phyloP scores from a whole-genome alignment of 92 coral and sea anemone species.

The Chrysogorgia sp. region DNA sequence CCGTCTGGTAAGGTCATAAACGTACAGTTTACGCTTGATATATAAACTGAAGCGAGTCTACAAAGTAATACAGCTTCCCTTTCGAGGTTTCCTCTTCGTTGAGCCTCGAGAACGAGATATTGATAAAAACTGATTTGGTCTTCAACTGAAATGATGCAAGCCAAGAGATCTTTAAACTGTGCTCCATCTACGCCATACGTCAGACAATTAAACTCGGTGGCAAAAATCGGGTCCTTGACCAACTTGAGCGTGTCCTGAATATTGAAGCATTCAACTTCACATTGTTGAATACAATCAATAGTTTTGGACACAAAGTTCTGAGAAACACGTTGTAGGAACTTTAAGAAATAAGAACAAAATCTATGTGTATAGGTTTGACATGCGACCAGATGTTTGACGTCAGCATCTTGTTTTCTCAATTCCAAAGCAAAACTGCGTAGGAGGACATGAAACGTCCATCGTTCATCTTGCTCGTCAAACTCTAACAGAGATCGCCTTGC shows the following conservation, averaged over 20 bases:
- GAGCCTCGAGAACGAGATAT: constrained; percentile 30
- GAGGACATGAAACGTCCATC: constrained; percentile 42
- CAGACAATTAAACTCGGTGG: constrained; percentile 17
- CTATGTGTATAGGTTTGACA: constrained; percentile 44
- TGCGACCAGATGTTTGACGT: constrained; percentile 2
- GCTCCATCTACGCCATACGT: constrained; percentile 21
- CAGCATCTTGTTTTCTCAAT: constrained; percentile 39
- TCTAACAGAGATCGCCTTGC: constrained; percentile 34
- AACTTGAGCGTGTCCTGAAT: constrained; percentile 33
- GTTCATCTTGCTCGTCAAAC: constrained; percentile 33
- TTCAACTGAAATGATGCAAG: constrained; percentile 39
- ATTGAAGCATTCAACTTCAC: constrained; percentile 40
- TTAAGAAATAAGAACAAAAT: constrained; percentile 38
- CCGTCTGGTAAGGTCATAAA: constrained; percentile 42
- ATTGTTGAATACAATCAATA: constrained; percentile 23
- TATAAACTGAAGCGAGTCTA: constrained; percentile 37
- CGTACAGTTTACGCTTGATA: constrained; percentile 49
- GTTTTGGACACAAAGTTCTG: constrained; percentile 16
- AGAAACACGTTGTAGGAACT: constrained; percentile 12
- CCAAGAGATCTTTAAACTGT: constrained; percentile 20
- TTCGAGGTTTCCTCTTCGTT: constrained; percentile 39
- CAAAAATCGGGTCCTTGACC: constrained; percentile 25
- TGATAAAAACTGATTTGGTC: constrained; percentile 38
- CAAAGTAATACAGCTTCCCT: constrained; percentile 36
- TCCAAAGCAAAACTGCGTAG: constrained; percentile 36